These are phyloP conservation scores for Hydractinia symbiolongicarpus DNA, from an alignment of 30 jellyfish, hydroid and myxozoan species.

Conservation along the genomic window DNA sequence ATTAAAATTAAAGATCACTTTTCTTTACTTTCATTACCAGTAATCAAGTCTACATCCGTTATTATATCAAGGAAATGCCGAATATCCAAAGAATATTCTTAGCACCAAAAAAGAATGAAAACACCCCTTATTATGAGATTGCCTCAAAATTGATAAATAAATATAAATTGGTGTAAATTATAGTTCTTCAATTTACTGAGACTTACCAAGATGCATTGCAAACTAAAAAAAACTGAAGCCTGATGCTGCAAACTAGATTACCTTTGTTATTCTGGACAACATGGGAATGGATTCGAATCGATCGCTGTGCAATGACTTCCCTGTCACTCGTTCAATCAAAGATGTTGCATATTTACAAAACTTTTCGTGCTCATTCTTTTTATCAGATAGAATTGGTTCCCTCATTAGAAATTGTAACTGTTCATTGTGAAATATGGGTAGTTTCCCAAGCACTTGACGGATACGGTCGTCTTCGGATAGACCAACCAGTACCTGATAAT, in stretches of 20 bases:
- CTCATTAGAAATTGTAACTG: constrained; percentile 72
- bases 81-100: no score
- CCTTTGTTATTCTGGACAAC: constrained; percentile 59
- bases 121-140: no score
- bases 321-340: constrained; percentile 67
- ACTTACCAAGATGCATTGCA: not conserved
- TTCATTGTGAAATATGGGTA: constrained; percentile 60
- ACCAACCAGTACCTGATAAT: constrained; percentile 59
- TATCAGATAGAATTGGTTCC: constrained; percentile 78
- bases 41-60: no score
- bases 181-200: no score
- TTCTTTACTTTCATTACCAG: no score
- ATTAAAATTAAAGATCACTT: no score
- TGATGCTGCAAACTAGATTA: constrained; percentile 6
- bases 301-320: constrained; percentile 38
- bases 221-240: not conserved
- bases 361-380: constrained; percentile 49
- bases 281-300: constrained; percentile 58
- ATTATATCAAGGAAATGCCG: no score
- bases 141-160: no score
- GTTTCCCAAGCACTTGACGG: constrained; percentile 69
- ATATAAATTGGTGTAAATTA: no score
- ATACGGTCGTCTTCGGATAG: constrained; percentile 64
- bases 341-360: constrained; percentile 62
- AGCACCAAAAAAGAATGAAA: no score